phyloP scores from a whole-genome alignment of 2,113 vertebrate genomes.

The Callocephalon fimbriatum region DNA sequence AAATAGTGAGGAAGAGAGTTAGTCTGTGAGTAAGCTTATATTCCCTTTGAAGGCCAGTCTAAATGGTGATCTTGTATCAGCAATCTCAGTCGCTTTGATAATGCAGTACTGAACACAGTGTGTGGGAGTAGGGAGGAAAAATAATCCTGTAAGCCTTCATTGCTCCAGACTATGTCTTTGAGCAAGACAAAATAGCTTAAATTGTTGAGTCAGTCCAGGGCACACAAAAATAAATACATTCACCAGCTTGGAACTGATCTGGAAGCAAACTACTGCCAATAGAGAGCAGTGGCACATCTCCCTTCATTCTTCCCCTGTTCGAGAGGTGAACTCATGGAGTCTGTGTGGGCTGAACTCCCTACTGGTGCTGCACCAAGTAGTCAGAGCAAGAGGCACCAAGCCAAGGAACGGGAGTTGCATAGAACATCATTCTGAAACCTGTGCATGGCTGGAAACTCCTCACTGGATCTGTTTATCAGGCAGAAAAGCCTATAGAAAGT shows the following conservation, averaged over 20 bases:
- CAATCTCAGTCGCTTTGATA: background rate
- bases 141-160: background rate
- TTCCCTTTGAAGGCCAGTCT: background rate
- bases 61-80: background rate
- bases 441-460: rapidly evolving
- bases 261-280: background rate
- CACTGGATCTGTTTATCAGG: background rate
- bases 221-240: background rate
- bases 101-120: background rate
- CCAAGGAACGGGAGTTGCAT: background rate
- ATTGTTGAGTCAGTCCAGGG: background rate
- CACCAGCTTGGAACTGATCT: background rate
- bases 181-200: background rate
- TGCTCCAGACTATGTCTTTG: background rate
- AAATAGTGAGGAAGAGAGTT: background rate
- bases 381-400: background rate
- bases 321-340: rapidly evolving
- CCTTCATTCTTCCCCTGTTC: background rate
- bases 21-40: background rate
- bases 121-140: background rate
- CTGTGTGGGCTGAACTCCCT: background rate
- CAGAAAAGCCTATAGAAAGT: background rate
- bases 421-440: background rate
- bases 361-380: background rate
- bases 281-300: background rate